Base-by-base conservation (phyloP, 2,888 invertebrate genomes). In the Coecobrya sp. region DNA sequence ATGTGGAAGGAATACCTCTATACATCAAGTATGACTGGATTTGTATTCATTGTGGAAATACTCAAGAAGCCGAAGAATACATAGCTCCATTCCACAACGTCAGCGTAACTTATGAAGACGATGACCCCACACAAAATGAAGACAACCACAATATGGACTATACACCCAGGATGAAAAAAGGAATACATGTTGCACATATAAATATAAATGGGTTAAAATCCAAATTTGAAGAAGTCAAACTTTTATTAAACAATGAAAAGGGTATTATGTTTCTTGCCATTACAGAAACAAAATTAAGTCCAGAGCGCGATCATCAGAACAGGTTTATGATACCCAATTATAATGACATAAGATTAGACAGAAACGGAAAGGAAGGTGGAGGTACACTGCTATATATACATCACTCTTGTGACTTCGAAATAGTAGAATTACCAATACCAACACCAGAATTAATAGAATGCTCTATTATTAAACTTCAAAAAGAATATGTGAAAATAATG, bases 261-360 rank as follows among this genome's bases (percentile, higher is more conserved):
- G 11, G 11, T 5, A 30, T 68, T 10, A 16, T 27, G 3, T 27
- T 27, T 68, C 27, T 5, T 11, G 89, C 45, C 1, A 11, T 89
- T 4, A 82, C 89, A 11, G 89, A 89, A 36, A 73, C 81, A 13
- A 81, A 82, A 16, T 19, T 89, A 11, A 11, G 65, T 11, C 1
- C 16, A 7, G 11, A 0, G 8, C 1, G 62, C 4, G 87, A 88
- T 22, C 16, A 11, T 8, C 5, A 11, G 0, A 68, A 1, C 8
- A 7, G 2, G n/a, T 68, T 42, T 82, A 3, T 62, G 25, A 45
- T 89, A 10, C n/a, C 27, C 0, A 81, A 62, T 16, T 89, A 82
- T 68, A 22, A 49, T n/a, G 0, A 52, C 4, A 11, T 68, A 3
- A 16, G 89, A 13, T 11, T 11, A 30, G 89, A 89, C 30, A 45